A percentile compares a stretch with the other conserved stretches of the same genome.
Conservation (phyloP, 2,888 invertebrate genomes). For the Falcaria lacertinaria region DNA sequence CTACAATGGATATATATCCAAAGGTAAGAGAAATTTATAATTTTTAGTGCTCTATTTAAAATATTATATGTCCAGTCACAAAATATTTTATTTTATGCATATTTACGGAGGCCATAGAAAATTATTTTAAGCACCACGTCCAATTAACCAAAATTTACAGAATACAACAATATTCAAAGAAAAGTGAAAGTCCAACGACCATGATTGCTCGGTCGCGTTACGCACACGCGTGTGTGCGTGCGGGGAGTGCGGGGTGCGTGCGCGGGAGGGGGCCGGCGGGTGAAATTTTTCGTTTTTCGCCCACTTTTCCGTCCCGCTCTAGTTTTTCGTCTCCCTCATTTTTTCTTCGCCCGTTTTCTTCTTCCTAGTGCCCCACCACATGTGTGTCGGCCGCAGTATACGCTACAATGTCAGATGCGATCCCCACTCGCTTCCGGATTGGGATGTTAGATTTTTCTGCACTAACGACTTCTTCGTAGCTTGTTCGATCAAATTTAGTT, state of each 20-base stretch:
- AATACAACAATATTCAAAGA: conserved; percentile 10
- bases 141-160: conserved; percentile 2
- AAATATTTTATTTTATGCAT: too few species aligned
- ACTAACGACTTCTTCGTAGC: too few species aligned
- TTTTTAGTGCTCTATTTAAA: too few species aligned
- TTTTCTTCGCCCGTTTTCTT: conserved; percentile 77
- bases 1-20: too few species aligned
- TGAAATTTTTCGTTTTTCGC: conserved; percentile 80
- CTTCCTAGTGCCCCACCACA: conserved; percentile 80
- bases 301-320: conserved; percentile 79
- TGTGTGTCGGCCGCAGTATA: conserved; percentile 68
- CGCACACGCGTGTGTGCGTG: conserved; percentile 67
- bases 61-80: too few species aligned
- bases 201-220: conserved; percentile 30
- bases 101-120: too few species aligned
- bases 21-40: too few species aligned
- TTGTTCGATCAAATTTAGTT: too few species aligned
- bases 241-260: conserved; percentile 39
- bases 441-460: too few species aligned
- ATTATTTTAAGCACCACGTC: too few species aligned
- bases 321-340: conserved; percentile 80
- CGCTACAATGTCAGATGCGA: conserved; percentile 27
- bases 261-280: conserved; percentile 42
- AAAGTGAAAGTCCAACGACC: conserved; percentile 50
- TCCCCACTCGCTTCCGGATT: conserved; percentile 56